Evolutionary conservation across 2,797 vertebrate species (phyloP).

Genomic region (Melanogrammus aeglefinus): DNA sequence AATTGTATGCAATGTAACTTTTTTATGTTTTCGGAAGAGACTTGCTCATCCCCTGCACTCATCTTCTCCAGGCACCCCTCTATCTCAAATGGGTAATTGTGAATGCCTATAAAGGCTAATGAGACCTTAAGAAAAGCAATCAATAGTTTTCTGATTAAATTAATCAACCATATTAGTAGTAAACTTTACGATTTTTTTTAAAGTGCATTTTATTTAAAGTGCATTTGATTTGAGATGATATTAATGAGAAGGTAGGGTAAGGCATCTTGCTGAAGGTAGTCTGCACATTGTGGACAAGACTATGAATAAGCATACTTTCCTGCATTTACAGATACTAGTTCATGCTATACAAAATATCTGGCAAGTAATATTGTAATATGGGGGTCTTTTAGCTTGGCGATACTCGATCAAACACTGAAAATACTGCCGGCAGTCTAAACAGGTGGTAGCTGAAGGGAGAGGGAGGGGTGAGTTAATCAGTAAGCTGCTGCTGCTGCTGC

Average conservation of each 20-base stretch:
- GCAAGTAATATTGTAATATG: neutral
- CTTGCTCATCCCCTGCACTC: no score
- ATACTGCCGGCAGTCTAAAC: neutral
- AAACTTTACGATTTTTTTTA: no score
- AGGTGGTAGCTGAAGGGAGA: neutral
- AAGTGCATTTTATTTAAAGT: no score
- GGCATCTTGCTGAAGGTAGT: neutral
- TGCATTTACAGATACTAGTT: neutral
- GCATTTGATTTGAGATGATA: neutral
- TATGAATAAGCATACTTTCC: neutral
- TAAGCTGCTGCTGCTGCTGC: constrained; percentile 6
- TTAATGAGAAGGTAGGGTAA: neutral
- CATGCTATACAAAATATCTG: neutral
- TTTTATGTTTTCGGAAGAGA: no score
- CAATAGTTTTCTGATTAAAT: neutral
- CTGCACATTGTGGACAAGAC: neutral
- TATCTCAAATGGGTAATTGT: no score
- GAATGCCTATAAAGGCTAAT: no score
- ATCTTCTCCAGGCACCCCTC: no score
- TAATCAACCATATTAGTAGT: neutral
- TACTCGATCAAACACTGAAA: neutral
- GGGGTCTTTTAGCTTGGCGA: neutral
- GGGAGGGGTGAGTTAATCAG: constrained; percentile 1
- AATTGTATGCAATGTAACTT: no score
- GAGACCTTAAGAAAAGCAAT: no score